A percentile compares a stretch with the other conserved stretches of the same genome.
Conservation (phyloP, 2,888 invertebrate species). For the Alsophila aescularia region DNA sequence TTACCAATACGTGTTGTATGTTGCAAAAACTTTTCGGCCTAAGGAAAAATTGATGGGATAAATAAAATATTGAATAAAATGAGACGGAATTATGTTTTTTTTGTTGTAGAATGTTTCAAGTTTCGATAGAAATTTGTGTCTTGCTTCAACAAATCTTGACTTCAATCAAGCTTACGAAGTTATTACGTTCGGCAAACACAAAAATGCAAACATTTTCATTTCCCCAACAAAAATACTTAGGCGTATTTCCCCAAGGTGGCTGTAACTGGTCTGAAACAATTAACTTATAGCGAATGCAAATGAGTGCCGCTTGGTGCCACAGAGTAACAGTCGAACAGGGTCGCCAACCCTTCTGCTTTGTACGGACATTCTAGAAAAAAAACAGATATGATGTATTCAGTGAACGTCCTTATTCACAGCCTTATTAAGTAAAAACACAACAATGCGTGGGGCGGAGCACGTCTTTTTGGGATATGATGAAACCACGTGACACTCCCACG, state of each 20-base stretch:
- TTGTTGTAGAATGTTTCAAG: not conserved
- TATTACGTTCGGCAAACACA: constrained; percentile 3
- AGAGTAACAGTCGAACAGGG: not conserved
- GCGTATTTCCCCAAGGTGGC: constrained; percentile 22
- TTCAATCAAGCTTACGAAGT: constrained; percentile 2
- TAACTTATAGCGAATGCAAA: constrained; percentile 28
- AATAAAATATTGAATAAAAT: constrained; percentile 28
- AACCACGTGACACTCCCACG: too few relatives aligned
- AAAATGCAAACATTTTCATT: constrained; percentile 1
- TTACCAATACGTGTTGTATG: constrained; percentile 41
- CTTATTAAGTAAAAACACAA: too few relatives aligned
- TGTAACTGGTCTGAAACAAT: constrained; percentile 18
- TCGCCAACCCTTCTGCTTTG: not conserved
- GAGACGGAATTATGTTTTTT: constrained; percentile 8
- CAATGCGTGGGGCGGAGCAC: too few relatives aligned
- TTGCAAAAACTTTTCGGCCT: constrained; percentile 32
- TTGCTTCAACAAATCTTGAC: not conserved
- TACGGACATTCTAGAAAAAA: too few relatives aligned
- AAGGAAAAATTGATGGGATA: constrained; percentile 29
- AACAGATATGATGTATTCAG: too few relatives aligned
- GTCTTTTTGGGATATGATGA: too few relatives aligned
- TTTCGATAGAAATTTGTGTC: not conserved
- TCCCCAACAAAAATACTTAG: not conserved
- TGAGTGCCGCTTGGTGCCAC: constrained; percentile 6
- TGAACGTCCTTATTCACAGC: too few relatives aligned